Base-by-base conservation (phyloP, 2,888 invertebrate genomes). In the Cerastis rubricosa region DNA sequence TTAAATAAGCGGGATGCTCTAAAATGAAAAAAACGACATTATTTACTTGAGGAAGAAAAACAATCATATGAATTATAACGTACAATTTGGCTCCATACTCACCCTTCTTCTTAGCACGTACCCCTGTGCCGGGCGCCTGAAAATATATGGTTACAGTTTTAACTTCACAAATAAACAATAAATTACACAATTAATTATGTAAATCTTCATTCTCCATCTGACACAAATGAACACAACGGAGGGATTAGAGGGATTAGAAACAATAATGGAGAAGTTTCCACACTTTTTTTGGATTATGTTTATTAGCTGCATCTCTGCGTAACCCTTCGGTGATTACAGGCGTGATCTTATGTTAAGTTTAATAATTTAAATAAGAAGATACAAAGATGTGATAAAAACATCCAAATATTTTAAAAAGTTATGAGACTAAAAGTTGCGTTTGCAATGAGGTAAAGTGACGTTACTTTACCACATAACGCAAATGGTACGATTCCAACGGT, bases 161-260 rank as follows among this genome's bases (percentile, higher is more conserved):
- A 57, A 61, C 25, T 71, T 45, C n/a, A 57, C 17, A 54, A 51
- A 67, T 64, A 29, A 45, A 45, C 1, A 59, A 63, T 22, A 25
- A 29, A 29, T n/a, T 22, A 22, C 47, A 35, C 12, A 22, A 78
- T 19, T 70, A 22, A 78, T 19, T 70, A 66, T 57, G 78, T 88
- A 92, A 94, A 93, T 91, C 94, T 95, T 93, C 95, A 95, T 94
- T 94, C 90, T 95, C 93, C 92, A 90, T 91, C 90, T 85, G 83
- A 89, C 86, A 94, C 94, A 94, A 94, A 93, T 95, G 95, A 95
- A 96, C 95, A 95, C 94, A 90, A 80, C 69, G 63, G 57, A 54
- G 22, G 71, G 59, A 57, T 43, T 29, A 43, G 25, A 69, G 25
- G 43, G 11, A 43, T 14, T 54, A 64, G 19, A 29, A 69, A 71